Evolutionary conservation across 37 sponge, comb jelly and placozoan genomes (phyloP).

Genomic region (Diacarnus erythraeanus): DNA sequence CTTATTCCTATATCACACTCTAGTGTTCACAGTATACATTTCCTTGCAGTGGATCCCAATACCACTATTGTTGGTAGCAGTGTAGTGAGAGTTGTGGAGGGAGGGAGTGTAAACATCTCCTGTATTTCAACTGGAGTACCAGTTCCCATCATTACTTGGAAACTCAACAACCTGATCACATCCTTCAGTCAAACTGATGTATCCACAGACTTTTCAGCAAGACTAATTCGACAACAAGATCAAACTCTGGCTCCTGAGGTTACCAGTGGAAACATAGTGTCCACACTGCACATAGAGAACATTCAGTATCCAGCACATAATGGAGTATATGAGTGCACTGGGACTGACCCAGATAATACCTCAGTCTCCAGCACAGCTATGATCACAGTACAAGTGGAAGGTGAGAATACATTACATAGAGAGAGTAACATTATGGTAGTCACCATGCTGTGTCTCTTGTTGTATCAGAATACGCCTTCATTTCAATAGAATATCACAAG

Average conservation of each 20-base stretch:
- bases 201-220: too few relatives aligned
- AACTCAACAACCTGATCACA: background rate
- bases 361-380: background rate
- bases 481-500: too few relatives aligned
- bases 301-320: conserved; percentile 26
- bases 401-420: too few relatives aligned
- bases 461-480: too few relatives aligned
- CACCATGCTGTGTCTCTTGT: too few relatives aligned
- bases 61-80: background rate
- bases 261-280: background rate
- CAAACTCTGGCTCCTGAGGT: background rate
- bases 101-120: conserved; percentile 24
- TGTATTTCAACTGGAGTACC: conserved; percentile 41
- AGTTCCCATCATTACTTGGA: conserved; percentile 48
- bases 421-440: too few relatives aligned
- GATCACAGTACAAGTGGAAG: background rate
- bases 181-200: conserved; percentile 1
- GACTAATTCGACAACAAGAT: too few relatives aligned
- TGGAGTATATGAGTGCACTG: conserved; percentile 34
- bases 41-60: conserved; percentile 8
- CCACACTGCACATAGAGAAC: conserved; percentile 15
- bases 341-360: background rate
- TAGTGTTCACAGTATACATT: too few relatives aligned
- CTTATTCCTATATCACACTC: too few relatives aligned
- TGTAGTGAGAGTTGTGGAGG: conserved; percentile 4